Conservation (phyloP, 2,113 vertebrate species). For the Muntiacus muntjak region DNA sequence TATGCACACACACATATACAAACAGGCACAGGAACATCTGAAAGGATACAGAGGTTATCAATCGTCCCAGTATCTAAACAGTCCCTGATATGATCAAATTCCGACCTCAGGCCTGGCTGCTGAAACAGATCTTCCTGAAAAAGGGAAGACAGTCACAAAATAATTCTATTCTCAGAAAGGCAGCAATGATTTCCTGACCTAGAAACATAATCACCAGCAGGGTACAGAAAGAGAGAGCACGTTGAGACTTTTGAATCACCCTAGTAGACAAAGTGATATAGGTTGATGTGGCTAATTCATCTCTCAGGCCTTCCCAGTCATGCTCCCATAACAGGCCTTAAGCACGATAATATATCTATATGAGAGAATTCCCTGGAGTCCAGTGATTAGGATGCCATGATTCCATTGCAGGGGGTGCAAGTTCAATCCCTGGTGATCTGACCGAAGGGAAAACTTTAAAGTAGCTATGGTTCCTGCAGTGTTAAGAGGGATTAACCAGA, state of each 20-base stretch:
- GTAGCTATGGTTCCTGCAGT: neutral
- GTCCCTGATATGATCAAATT: conserved; percentile 94
- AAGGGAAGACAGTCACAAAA: conserved; percentile 35
- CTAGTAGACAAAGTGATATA: neutral
- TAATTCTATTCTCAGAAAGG: conserved; percentile 37
- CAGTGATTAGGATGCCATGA: neutral
- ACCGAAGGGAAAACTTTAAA: neutral
- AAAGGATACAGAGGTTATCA: conserved; percentile 94
- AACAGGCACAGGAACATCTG: neutral
- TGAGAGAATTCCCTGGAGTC: neutral
- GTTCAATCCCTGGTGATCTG: neutral
- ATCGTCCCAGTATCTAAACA: conserved; percentile 92
- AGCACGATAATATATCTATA: neutral
- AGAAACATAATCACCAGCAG: neutral
- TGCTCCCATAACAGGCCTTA: neutral
- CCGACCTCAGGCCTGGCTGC: conserved; percentile 92
- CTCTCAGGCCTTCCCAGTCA: neutral
- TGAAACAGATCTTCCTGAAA: conserved; percentile 97
- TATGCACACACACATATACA: neutral
- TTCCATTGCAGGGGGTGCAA: neutral
- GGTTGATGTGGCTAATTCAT: neutral
- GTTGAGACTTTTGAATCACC: neutral
- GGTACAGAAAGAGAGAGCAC: neutral
- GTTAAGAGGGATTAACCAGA: neutral
- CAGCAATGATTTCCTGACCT: neutral